phyloP scores from a whole-genome alignment of 2,888 invertebrate genomes.

The Marronus borbonicus region DNA sequence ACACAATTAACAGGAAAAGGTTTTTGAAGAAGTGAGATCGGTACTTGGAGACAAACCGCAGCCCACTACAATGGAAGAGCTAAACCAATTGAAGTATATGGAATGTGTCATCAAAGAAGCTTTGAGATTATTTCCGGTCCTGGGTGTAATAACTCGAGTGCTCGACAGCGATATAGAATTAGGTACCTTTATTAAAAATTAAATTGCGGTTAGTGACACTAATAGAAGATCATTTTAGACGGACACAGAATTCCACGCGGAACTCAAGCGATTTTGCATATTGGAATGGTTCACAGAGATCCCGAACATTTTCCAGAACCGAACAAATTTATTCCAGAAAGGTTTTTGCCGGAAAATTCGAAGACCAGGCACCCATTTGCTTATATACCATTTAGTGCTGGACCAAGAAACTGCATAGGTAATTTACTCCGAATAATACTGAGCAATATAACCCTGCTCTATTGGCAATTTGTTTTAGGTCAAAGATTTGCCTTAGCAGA shows the following conservation, averaged over 20 bases:
- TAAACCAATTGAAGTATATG: conserved; percentile 63
- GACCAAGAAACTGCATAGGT: conserved; percentile 65
- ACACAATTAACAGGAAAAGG: conserved; percentile 63
- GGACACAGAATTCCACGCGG: conserved; percentile 60
- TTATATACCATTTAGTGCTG: conserved; percentile 64
- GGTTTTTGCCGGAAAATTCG: conserved; percentile 61
- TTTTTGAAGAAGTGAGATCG: conserved; percentile 63
- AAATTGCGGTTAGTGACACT: conserved; percentile 56
- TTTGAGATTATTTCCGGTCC: conserved; percentile 46
- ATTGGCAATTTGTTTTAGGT: conserved; percentile 26
- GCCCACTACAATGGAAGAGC: conserved; percentile 54
- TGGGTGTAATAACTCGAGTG: conserved; percentile 39
- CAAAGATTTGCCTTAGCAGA: conserved; percentile 49
- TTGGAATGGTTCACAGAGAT: conserved; percentile 66
- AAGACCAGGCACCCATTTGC: conserved; percentile 62
- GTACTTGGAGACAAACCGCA: conserved; percentile 58
- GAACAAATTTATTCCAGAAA: conserved; percentile 62
- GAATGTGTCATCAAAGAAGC: conserved; percentile 63
- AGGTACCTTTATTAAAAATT: conserved; percentile 17
- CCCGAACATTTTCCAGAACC: conserved; percentile 62
- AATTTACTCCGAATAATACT: no score
- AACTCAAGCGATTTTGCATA: conserved; percentile 59
- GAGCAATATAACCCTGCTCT: background rate
- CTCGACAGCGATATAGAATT: conserved; percentile 37
- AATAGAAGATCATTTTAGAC: conserved; percentile 56